Conservation (phyloP, 2,113 vertebrate species). For the Dicrurus megarhynchus region DNA sequence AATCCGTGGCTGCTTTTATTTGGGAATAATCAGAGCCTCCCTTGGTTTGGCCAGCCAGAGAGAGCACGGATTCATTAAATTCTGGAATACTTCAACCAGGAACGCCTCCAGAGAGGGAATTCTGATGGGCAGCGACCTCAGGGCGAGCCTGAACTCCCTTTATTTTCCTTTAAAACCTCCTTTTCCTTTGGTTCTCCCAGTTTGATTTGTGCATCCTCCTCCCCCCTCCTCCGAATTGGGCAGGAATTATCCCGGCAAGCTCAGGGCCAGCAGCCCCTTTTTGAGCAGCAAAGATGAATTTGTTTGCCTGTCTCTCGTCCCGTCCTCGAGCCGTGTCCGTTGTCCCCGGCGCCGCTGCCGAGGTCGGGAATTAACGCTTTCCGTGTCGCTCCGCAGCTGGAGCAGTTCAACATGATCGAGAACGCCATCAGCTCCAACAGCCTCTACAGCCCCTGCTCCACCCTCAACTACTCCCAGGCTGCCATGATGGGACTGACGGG, state of each 20-base stretch:
- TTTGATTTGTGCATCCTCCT: background rate
- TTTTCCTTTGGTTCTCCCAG: background rate
- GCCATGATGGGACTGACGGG: constrained; percentile 97
- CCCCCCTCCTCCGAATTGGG: background rate
- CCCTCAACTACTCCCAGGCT: constrained; percentile 96
- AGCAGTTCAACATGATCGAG: constrained; percentile 99
- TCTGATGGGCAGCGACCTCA: background rate
- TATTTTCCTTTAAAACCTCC: background rate
- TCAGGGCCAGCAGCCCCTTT: background rate
- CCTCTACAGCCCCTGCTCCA: constrained; percentile 92
- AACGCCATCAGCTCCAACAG: constrained; percentile 89
- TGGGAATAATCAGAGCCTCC: accelerated
- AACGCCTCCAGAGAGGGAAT: background rate
- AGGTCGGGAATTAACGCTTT: background rate
- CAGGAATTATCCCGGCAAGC: background rate
- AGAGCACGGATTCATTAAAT: accelerated
- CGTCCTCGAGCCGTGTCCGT: background rate
- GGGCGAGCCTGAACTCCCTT: background rate
- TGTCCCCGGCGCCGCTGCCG: background rate
- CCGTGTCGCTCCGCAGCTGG: constrained; percentile 76
- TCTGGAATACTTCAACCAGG: too few relatives aligned
- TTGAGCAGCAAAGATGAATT: constrained; percentile 22
- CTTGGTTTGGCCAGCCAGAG: accelerated
- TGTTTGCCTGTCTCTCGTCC: constrained; percentile 25
- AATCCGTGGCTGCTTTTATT: background rate